Conservation (phyloP, 1,140 invertebrate species). For the Nymphalis io region DNA sequence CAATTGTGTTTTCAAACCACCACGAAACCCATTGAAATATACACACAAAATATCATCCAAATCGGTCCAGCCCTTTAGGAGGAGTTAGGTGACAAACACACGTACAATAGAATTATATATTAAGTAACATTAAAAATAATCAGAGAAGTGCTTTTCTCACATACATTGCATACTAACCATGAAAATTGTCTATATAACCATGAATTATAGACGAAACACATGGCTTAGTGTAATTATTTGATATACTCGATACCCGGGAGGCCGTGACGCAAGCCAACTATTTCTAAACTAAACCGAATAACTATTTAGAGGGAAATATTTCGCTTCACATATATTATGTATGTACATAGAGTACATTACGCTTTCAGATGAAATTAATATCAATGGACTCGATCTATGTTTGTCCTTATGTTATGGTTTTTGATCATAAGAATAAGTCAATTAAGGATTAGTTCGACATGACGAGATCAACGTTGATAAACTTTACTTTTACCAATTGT, state of each 20-base stretch:
- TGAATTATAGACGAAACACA: conserved; percentile 1
- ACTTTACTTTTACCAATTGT: too few species aligned
- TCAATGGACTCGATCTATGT: not conserved
- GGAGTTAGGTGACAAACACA: too few species aligned
- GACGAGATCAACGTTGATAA: too few species aligned
- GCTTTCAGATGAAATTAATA: not conserved
- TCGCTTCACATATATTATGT: too few species aligned
- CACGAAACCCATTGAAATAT: too few species aligned
- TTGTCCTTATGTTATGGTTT: not conserved
- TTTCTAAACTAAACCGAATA: conserved; percentile 16
- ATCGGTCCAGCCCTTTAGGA: too few species aligned
- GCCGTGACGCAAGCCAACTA: conserved; percentile 12
- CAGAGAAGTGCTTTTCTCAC: not conserved
- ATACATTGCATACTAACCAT: not conserved
- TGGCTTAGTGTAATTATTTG: conserved; percentile 11
- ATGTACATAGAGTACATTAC: not conserved
- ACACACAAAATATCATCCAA: too few species aligned
- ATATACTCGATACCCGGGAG: not conserved
- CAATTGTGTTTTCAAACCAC: conserved; percentile 14
- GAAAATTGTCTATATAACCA: not conserved
- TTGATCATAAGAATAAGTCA: not conserved
- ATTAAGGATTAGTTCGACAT: not conserved
- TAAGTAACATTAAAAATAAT: too few species aligned
- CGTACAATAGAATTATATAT: too few species aligned
- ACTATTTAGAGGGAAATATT: not conserved